Evolutionary conservation across 2,113 vertebrate species (phyloP).

Genomic region (Podarcis muralis): DNA sequence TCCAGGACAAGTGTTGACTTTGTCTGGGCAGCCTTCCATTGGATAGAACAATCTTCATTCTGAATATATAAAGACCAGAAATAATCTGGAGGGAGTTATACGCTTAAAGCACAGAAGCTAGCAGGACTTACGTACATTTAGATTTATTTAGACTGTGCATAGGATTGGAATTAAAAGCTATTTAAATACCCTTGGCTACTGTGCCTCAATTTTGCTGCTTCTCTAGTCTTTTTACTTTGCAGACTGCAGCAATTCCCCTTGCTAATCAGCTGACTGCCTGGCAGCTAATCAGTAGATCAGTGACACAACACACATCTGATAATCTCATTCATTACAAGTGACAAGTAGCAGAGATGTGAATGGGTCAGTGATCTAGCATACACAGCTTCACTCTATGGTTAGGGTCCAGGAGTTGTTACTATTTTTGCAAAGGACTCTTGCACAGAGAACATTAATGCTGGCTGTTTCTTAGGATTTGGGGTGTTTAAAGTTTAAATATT

Average conservation of each 20-base stretch:
- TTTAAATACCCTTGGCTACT: background rate
- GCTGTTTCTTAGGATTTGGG: background rate
- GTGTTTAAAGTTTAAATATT: background rate
- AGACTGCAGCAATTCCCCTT: background rate
- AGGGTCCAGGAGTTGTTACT: background rate
- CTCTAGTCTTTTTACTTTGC: background rate
- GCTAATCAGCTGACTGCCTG: background rate
- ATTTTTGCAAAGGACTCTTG: background rate
- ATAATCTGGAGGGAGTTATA: background rate
- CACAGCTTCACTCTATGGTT: background rate
- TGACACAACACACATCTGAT: background rate
- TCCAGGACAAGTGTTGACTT: too few relatives aligned
- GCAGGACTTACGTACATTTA: background rate
- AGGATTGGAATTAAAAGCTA: background rate
- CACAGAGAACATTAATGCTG: background rate
- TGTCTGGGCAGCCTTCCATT: too few relatives aligned
- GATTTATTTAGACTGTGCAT: background rate
- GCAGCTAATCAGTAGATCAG: background rate
- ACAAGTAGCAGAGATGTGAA: background rate
- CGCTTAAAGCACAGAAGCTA: background rate
- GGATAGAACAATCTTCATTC: background rate
- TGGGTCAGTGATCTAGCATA: background rate
- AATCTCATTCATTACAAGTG: background rate
- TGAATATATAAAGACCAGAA: background rate
- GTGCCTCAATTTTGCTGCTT: background rate